Percentiles rank a stretch among this genome's conserved stretches.
Conservation (phyloP, 2,888 invertebrate species). For the Arrhopalites spinosus region DNA sequence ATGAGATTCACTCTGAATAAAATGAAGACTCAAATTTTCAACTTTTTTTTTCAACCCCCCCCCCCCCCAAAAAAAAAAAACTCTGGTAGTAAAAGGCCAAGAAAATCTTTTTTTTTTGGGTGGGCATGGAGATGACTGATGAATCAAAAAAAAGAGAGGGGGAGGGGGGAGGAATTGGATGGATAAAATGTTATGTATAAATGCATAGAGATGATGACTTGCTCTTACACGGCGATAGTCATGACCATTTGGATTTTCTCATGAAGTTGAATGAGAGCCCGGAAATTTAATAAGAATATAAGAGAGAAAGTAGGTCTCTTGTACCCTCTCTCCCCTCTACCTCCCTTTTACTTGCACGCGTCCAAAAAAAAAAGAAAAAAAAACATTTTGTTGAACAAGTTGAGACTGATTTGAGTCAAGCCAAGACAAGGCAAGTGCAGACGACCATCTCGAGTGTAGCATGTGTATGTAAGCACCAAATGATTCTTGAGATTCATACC, state of each 20-base stretch:
- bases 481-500: slow-evolving; percentile 30
- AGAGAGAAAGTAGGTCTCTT: background rate
- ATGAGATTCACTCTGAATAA: too few species aligned
- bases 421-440: background rate
- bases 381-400: background rate
- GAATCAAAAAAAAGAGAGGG: too few species aligned
- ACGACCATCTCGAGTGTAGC: slow-evolving; percentile 31
- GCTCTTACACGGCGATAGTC: background rate
- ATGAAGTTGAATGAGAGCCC: background rate
- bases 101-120: too few species aligned
- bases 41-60: too few species aligned
- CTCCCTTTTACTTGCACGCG: background rate
- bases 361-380: background rate
- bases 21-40: too few species aligned
- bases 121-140: too few species aligned
- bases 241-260: slow-evolving; percentile 4
- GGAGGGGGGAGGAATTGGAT: too few species aligned
- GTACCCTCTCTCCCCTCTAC: background rate
- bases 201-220: background rate
- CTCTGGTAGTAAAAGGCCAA: too few species aligned
- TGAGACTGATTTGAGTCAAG: slow-evolving; percentile 1
- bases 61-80: too few species aligned
- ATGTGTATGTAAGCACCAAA: slow-evolving; percentile 46
- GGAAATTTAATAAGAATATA: slow-evolving; percentile 13
- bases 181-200: background rate